Percentiles rank a stretch among this genome's conserved stretches.
Evolutionary conservation across 1,140 invertebrate genomes (phyloP).

Genomic region (Diuraphis noxia): DNA sequence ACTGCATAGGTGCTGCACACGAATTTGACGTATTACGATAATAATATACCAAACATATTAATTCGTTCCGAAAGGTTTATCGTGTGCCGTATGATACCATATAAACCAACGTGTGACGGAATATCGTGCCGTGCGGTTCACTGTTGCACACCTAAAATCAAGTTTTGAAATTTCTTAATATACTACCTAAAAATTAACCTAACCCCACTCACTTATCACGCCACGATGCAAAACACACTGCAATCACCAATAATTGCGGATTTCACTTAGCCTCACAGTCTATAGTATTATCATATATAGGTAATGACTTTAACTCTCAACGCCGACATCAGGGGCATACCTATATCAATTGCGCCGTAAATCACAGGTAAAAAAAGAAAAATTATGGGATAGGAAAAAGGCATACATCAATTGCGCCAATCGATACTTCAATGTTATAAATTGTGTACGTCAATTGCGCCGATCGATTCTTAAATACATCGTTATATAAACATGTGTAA

Average conservation of each 20-base stretch:
- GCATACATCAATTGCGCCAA: too few relatives aligned
- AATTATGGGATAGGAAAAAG: too few relatives aligned
- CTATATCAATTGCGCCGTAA: too few relatives aligned
- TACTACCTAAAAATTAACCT: neutral
- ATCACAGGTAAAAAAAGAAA: too few relatives aligned
- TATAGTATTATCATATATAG: neutral
- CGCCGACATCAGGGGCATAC: too few relatives aligned
- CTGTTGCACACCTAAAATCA: neutral
- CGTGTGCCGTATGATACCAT: neutral
- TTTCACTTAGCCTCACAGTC: neutral
- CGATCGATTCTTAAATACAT: too few relatives aligned
- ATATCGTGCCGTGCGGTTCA: slow-evolving; percentile 1
- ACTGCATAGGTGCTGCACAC: neutral
- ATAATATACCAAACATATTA: neutral
- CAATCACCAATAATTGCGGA: neutral
- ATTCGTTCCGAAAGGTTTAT: neutral
- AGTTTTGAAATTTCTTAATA: neutral
- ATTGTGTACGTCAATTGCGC: too few relatives aligned
- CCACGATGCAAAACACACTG: neutral
- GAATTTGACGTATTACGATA: neutral
- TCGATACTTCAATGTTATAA: too few relatives aligned
- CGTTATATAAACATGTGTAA: too few relatives aligned
- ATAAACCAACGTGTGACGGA: neutral
- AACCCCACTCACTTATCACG: neutral
- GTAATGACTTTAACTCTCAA: neutral